Conservation (phyloP, 2,888 invertebrate genomes). For the Taphrorychus bicolor region DNA sequence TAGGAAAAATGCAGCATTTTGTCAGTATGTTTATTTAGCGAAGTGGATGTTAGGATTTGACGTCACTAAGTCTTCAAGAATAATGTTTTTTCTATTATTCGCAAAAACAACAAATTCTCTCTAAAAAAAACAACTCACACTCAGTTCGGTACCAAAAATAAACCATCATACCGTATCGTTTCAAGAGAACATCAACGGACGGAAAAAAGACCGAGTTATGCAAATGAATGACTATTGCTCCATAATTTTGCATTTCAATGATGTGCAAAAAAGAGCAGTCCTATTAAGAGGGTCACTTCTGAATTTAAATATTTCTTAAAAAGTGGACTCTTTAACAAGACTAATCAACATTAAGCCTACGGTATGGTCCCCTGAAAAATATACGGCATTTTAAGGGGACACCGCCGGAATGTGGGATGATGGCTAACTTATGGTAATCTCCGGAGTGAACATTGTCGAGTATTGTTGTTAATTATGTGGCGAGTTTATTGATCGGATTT, state of each 20-base stretch:
- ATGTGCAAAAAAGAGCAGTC: constrained; percentile 40
- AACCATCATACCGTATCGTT: constrained; percentile 1
- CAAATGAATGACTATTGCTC: constrained; percentile 34
- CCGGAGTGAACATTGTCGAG: constrained; percentile 3
- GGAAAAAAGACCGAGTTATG: constrained; percentile 19
- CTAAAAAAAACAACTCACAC: too few relatives aligned
- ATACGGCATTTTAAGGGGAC: constrained; percentile 15
- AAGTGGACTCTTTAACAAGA: constrained; percentile 36
- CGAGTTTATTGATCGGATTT: too few relatives aligned
- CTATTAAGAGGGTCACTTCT: constrained; percentile 40
- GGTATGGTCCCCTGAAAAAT: constrained; percentile 15
- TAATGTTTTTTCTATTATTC: too few relatives aligned
- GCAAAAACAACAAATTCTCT: too few relatives aligned
- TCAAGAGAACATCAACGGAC: neutral
- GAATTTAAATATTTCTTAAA: constrained; percentile 40
- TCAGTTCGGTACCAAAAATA: too few relatives aligned
- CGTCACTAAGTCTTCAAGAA: too few relatives aligned
- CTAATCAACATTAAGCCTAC: constrained; percentile 33
- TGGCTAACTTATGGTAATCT: constrained; percentile 16
- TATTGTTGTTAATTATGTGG: constrained; percentile 9
- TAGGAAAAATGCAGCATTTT: too few relatives aligned
- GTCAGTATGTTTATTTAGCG: too few relatives aligned
- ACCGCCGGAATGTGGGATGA: constrained; percentile 19
- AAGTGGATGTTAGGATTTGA: too few relatives aligned
- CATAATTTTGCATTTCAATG: constrained; percentile 38